phyloP scores from a whole-genome alignment of 2,113 vertebrate genomes.

The Holacanthus passer region DNA sequence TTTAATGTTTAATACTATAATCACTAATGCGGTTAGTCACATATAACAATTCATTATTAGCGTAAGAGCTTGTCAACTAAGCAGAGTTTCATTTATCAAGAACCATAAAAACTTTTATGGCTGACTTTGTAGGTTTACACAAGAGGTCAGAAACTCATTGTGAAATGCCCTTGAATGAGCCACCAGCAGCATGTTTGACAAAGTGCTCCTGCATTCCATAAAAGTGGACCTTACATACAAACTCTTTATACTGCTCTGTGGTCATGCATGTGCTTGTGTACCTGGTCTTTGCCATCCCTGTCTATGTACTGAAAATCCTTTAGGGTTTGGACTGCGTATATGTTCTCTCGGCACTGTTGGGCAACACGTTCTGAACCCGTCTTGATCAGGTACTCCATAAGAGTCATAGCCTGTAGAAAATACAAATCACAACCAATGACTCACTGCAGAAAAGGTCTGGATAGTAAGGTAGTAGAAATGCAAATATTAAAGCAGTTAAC shows the following conservation, averaged over 20 bases:
- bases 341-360: conserved; percentile 95
- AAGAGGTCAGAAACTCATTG: conserved; percentile 42
- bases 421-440: conserved; percentile 6
- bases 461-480: not conserved
- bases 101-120: conserved; percentile 27
- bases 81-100: conserved; percentile 14
- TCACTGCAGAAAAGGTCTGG: not conserved
- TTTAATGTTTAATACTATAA: not conserved
- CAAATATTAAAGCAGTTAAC: not conserved
- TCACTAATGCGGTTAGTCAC: not conserved
- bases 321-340: conserved; percentile 94
- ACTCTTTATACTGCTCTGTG: conserved; percentile 30
- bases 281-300: conserved; percentile 94
- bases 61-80: conserved; percentile 2
- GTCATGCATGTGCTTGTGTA: conserved; percentile 49
- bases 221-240: conserved; percentile 9
- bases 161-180: conserved; percentile 49
- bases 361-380: conserved; percentile 94
- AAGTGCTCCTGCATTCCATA: conserved; percentile 35
- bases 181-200: conserved; percentile 34
- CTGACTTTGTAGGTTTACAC: conserved; percentile 37
- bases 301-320: conserved; percentile 96
- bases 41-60: not conserved
- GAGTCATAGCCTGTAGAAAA: conserved; percentile 90
- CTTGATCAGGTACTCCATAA: conserved; percentile 96